Conservation (phyloP, 2,797 vertebrate species). For the Sparidentex hasta region DNA sequence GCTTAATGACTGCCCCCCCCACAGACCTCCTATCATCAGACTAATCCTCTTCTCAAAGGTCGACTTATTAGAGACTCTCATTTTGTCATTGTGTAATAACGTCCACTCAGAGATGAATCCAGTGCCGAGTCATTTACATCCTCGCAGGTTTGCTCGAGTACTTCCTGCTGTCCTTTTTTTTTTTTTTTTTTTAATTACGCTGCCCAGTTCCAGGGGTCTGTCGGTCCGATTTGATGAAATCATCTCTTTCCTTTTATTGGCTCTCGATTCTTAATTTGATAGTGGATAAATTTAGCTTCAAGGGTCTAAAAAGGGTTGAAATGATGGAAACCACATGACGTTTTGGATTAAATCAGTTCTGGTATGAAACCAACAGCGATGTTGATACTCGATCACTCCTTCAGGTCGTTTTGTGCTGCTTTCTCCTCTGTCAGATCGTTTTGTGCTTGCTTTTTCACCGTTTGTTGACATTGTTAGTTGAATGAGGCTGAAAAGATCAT, state of each 20-base stretch:
- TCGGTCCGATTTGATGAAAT: not conserved
- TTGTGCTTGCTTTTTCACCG: not conserved
- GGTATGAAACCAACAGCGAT: not conserved
- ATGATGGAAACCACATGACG: not conserved
- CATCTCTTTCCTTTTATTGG: not conserved
- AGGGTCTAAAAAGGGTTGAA: not conserved
- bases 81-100: slow-evolving; percentile 32
- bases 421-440: too few species aligned
- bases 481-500: not conserved
- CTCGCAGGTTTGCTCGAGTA: slow-evolving; percentile 13
- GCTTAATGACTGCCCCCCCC: slow-evolving; percentile 40
- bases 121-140: slow-evolving; percentile 19
- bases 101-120: slow-evolving; percentile 28
- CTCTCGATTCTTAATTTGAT: not conserved
- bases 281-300: not conserved
- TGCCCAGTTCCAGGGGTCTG: not conserved
- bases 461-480: not conserved
- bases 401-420: too few species aligned
- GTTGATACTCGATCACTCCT: too few species aligned
- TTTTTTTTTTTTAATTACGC: too few species aligned
- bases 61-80: slow-evolving; percentile 40
- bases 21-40: slow-evolving; percentile 44
- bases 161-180: not conserved
- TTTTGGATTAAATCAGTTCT: not conserved
- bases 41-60: slow-evolving; percentile 63